Base-by-base conservation (phyloP, 2,888 invertebrate genomes). In the Cantharis lateralis region DNA sequence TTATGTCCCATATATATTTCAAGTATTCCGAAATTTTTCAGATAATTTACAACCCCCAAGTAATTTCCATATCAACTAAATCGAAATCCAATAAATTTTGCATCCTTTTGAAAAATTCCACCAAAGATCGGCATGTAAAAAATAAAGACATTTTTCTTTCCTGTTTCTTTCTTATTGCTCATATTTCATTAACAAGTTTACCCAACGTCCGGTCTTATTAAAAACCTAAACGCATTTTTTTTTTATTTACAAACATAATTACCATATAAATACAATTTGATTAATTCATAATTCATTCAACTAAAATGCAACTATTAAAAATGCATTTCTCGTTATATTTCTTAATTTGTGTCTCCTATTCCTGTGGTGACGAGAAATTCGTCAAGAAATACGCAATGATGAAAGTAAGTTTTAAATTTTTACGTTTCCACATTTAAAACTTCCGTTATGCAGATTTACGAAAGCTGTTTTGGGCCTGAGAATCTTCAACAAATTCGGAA, bases 361-460 rank as follows among this genome's bases (percentile, higher is more conserved):
- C 48, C 2, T 5, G 7, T 48, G n/a, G 91, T 73, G 93, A 93
- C 83, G 93, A 93, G 82, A 91, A 90, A 82, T 93, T 93, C 83
- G 90, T 93, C 84, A 93, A 93, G 84, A 93, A 93, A 87, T 93
- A 93, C 83, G 93, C 93, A 16, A 92, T 93, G 91, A 91, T 93
- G 91, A 93, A 93, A 91, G 93, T 93, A 86, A 86, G 82, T 78
- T 70, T 26, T 18, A 15, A 66, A n/a, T n/a, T 66, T 20, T 66
- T 61, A 63, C 74, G 10, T 61, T 24, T 63, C 15, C 1, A 7
- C 26, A 24, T 24, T 16, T 15, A 1, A n/a, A 1, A n/a, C 15
- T 20, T 20, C n/a, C 20, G 4, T 24, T 66, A 5, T 86, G 62
- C 86, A 93, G 93, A 93, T 93, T 82, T 93, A 93, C 83, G 93